Base-by-base conservation (phyloP, 2,888 invertebrate genomes). In the Noctua janthina region DNA sequence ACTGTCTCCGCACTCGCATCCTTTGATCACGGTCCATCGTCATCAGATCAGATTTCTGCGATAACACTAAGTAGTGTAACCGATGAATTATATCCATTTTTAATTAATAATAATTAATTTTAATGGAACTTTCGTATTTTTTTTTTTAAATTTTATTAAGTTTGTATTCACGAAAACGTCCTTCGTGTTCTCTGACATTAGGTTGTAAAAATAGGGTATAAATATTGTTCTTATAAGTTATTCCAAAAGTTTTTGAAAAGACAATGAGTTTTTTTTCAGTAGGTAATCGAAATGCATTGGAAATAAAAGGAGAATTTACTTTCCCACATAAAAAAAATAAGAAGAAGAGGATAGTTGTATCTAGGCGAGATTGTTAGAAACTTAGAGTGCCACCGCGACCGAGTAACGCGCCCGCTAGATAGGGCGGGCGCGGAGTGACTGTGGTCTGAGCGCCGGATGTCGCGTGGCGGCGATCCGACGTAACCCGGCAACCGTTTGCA, bases 11-110 rank as follows among this genome's bases (percentile, higher is more conserved):
- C 90, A 97, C 94, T 85, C 96, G 94, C 94, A 96, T 91, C 85
- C 96, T 93, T 89, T 97, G 96, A 88, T 97, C 97, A 77, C 97
- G 92, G 72, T 97, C 97, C 95, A 97, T 96, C 2, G 96, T 97
- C 96, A 97, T 95, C 82, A 97, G 91, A 90, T 97, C 97, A 43
- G 96, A 96, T 89, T 97, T 97, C 91, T 97, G 97, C 3, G 97
- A 95, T 64, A 97, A 90, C 89, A 97, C 97, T 85, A 97, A 92
- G 89, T 97, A 97, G 89, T 97, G 97, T 86, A 97, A 90, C 64
- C 96, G 94, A 90, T 97, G 97, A 82, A 97, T 96, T 87, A 97
- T 92, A 94, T 97, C 97, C 97, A 97, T 97, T 78, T 90, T 92
- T 66, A 82, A 76, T 56, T 62, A 74, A 29, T 62, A 70, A 35